Evolutionary conservation across 2,113 vertebrate genomes (phyloP).

Genomic region (Ptyas mucosa): DNA sequence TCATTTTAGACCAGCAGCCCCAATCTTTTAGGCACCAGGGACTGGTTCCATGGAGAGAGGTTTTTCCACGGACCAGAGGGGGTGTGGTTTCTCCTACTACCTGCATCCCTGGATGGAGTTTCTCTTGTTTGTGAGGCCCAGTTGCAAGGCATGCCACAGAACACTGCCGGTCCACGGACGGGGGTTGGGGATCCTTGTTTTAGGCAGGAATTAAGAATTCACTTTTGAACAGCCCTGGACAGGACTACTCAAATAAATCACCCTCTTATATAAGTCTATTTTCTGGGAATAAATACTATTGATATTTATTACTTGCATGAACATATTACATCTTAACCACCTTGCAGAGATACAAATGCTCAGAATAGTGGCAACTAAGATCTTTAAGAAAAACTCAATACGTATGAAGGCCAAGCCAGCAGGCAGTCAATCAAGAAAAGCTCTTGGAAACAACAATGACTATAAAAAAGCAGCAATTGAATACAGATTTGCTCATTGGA

Average conservation of each 20-base stretch:
- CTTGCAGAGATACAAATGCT: not conserved
- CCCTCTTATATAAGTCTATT: not conserved
- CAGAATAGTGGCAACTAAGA: not conserved
- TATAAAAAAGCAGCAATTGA: not conserved
- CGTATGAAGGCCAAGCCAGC: not conserved
- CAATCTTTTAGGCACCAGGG: too few relatives aligned
- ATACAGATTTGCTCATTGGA: not conserved
- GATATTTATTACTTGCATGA: not conserved
- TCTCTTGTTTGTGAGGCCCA: too few relatives aligned
- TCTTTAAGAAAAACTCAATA: not conserved
- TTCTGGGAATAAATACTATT: not conserved
- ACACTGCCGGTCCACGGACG: too few relatives aligned
- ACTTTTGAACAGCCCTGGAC: not conserved
- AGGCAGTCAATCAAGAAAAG: not conserved
- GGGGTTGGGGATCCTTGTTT: too few relatives aligned
- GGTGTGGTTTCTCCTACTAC: too few relatives aligned
- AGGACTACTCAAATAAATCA: not conserved
- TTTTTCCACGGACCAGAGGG: too few relatives aligned
- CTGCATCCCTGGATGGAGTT: too few relatives aligned
- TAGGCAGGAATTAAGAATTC: not conserved
- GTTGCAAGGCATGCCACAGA: too few relatives aligned
- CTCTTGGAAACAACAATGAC: not conserved
- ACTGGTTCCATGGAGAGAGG: too few relatives aligned
- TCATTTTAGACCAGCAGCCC: not conserved
- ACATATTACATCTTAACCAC: not conserved